These are phyloP conservation scores for Microcebus jonahi DNA, from an alignment of 2,113 vertebrate species.

Conservation along the genomic window DNA sequence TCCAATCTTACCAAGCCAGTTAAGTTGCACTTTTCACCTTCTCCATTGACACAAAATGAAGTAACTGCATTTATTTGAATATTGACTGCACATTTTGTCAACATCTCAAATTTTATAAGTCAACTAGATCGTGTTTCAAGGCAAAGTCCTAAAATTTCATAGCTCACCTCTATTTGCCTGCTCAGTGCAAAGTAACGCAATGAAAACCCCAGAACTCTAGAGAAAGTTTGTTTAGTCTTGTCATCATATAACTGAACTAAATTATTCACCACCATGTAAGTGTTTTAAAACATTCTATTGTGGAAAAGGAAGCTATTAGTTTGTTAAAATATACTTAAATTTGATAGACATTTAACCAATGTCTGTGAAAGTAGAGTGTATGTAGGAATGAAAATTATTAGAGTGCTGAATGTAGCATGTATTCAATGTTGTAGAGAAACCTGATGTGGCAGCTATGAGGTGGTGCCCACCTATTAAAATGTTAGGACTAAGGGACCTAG, in stretches of 20 bases:
- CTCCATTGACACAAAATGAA: conserved; percentile 91
- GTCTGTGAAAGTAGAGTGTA: background rate
- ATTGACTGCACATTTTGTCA: conserved; percentile 94
- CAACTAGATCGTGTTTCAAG: conserved; percentile 86
- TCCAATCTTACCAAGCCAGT: conserved; percentile 84
- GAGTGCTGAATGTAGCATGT: background rate
- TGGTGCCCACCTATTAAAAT: background rate
- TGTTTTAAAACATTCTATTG: conserved; percentile 70
- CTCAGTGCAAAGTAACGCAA: conserved; percentile 84
- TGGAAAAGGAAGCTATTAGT: conserved; percentile 72
- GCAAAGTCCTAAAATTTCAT: conserved; percentile 84
- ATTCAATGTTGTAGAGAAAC: background rate
- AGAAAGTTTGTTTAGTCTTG: conserved; percentile 86
- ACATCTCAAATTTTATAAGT: conserved; percentile 85
- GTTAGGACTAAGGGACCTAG: background rate
- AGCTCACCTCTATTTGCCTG: conserved; percentile 82
- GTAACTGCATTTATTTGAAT: conserved; percentile 92
- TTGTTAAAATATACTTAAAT: conserved; percentile 73
- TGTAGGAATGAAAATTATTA: conserved; percentile 30
- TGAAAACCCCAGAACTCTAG: conserved; percentile 82
- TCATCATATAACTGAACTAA: conserved; percentile 72
- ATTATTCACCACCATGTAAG: conserved; percentile 66
- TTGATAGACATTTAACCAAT: conserved; percentile 65
- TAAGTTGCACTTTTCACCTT: conserved; percentile 90
- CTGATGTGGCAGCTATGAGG: background rate